A percentile compares a stretch with the other conserved stretches of the same genome.
phyloP scores from a whole-genome alignment of 2,113 vertebrate genomes.

The Catharus bicknelli region DNA sequence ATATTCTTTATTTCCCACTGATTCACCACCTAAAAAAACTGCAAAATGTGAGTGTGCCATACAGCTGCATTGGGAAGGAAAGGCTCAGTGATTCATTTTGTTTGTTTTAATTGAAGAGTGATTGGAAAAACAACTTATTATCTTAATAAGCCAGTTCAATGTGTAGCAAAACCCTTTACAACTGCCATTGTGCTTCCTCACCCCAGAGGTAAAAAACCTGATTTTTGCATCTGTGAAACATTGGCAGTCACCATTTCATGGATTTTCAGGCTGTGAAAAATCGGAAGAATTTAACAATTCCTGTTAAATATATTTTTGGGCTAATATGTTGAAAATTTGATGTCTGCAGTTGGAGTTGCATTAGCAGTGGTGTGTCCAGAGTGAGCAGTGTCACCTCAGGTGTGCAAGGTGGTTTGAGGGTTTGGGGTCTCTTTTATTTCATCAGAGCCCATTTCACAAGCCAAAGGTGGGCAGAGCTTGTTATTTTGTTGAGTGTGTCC shows the following conservation, averaged over 20 bases:
- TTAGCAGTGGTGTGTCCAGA: neutral
- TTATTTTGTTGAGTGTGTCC: neutral
- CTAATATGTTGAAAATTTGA: accelerated
- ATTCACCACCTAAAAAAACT: neutral
- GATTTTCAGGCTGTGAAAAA: neutral
- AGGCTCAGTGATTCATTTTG: neutral
- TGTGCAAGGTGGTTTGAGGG: neutral
- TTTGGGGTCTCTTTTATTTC: neutral
- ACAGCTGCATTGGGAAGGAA: neutral
- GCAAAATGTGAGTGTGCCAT: neutral
- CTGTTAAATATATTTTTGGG: neutral
- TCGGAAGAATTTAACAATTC: neutral
- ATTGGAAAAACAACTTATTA: neutral
- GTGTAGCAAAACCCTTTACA: neutral
- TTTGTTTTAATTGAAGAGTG: slow-evolving; percentile 1
- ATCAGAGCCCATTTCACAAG: neutral
- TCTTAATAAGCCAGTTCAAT: neutral
- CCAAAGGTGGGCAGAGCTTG: neutral
- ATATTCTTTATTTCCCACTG: neutral
- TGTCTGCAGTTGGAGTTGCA: neutral
- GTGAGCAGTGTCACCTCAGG: neutral
- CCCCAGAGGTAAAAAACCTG: neutral
- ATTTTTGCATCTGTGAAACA: neutral
- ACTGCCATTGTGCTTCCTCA: neutral
- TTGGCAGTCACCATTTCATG: accelerated